These are phyloP conservation scores for Hemicordylus capensis DNA, from an alignment of 2,113 vertebrate species.

Conservation along the genomic window DNA sequence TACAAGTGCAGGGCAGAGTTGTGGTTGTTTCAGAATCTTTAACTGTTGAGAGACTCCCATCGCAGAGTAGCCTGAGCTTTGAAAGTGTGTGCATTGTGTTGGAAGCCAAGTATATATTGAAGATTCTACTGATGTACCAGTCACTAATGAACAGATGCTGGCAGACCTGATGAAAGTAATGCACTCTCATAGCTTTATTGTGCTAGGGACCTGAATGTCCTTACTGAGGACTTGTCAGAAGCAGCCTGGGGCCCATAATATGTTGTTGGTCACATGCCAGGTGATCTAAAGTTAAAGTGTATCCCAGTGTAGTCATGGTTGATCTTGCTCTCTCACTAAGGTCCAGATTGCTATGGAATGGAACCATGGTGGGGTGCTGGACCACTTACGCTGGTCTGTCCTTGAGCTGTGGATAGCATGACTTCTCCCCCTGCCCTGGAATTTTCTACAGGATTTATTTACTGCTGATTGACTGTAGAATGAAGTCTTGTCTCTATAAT, in stretches of 20 bases:
- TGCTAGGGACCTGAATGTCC: too few species aligned
- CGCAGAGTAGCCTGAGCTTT: neutral
- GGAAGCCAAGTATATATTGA: too few species aligned
- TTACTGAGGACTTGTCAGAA: too few species aligned
- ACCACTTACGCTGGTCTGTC: neutral
- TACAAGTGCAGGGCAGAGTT: neutral
- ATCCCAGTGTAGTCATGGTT: neutral
- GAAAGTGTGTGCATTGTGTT: neutral
- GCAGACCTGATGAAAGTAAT: neutral
- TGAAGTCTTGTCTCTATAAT: neutral
- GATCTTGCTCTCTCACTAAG: neutral
- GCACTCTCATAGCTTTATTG: neutral
- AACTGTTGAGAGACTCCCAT: neutral
- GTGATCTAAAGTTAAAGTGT: neutral
- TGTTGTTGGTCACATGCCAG: neutral
- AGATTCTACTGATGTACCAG: neutral
- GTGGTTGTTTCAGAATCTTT: neutral
- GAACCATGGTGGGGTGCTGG: neutral
- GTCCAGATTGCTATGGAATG: neutral
- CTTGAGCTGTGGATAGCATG: neutral
- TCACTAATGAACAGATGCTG: neutral
- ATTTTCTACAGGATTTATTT: neutral
- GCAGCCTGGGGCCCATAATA: too few species aligned
- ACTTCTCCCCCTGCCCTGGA: neutral
- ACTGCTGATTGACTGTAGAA: too few species aligned